Evolutionary conservation across 2,797 vertebrate genomes (phyloP).

Genomic region (Myoxocephalus aenaeus): DNA sequence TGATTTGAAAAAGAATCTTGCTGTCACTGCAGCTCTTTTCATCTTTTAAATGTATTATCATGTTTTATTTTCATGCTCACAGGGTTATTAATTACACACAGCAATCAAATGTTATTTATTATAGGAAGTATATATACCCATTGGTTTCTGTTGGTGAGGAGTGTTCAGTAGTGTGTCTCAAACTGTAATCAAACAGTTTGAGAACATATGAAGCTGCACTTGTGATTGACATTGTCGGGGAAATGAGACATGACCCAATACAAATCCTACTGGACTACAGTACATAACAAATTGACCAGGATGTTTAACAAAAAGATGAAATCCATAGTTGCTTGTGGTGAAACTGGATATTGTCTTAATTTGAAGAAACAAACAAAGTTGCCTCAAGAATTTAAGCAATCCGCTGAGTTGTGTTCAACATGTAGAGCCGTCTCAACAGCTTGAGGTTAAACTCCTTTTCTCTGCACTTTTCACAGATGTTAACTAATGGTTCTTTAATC

Average conservation of each 20-base stretch:
- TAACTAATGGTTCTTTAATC: slow-evolving; percentile 1
- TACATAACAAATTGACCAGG: slow-evolving; percentile 1
- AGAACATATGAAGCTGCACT: slow-evolving; percentile 1
- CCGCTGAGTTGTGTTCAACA: neutral
- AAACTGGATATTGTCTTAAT: neutral
- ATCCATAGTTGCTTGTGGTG: neutral
- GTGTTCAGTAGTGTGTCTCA: neutral
- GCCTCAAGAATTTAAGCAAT: neutral
- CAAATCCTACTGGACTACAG: neutral
- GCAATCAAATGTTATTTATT: slow-evolving; percentile 18
- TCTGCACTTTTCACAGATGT: slow-evolving; percentile 5
- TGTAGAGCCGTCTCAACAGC: neutral
- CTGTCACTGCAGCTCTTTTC: neutral
- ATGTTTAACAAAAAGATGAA: neutral
- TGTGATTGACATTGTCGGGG: neutral
- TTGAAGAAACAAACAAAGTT: neutral
- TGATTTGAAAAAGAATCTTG: neutral
- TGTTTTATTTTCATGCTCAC: slow-evolving; percentile 12
- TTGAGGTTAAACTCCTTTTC: neutral
- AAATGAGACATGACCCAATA: neutral
- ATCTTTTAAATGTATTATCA: slow-evolving; percentile 25
- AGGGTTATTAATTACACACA: neutral
- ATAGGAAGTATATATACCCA: neutral
- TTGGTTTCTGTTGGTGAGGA: neutral
- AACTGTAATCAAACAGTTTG: neutral